Percentiles rank a stretch among this genome's conserved stretches.
These are phyloP conservation scores for Dipodomys merriami DNA, from an alignment of 2,113 vertebrate genomes.

Conservation along the genomic window DNA sequence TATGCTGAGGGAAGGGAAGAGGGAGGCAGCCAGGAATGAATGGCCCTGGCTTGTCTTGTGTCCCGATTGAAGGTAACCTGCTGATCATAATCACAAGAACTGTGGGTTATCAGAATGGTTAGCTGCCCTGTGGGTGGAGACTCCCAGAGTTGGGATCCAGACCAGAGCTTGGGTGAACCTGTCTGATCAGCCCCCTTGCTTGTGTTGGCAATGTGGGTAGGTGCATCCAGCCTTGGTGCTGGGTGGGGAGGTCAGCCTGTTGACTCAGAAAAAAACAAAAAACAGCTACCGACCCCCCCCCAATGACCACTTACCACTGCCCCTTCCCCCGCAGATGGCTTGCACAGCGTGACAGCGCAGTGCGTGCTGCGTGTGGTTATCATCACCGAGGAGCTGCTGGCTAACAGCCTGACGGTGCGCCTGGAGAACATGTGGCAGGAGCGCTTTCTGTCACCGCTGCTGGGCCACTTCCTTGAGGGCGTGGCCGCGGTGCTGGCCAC, in stretches of 20 bases:
- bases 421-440: conserved; percentile 99
- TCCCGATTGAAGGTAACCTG: conserved; percentile 15
- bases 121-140: conserved; percentile 49
- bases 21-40: background rate
- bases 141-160: no score
- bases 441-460: conserved; percentile 95
- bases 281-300: background rate
- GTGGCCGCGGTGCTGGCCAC: conserved; percentile 95
- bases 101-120: conserved; percentile 51
- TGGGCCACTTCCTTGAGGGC: conserved; percentile 95
- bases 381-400: conserved; percentile 98
- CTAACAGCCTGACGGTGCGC: conserved; percentile 97
- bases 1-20: background rate
- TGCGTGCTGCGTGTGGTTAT: conserved; percentile 95
- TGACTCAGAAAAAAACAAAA: background rate
- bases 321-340: conserved; percentile 88
- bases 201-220: no score
- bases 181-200: no score
- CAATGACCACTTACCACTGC: background rate
- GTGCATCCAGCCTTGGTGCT: no score
- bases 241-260: background rate
- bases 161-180: no score
- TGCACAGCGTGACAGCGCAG: conserved; percentile 96
- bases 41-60: background rate
- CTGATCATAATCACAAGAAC: background rate